Percentiles rank a stretch among this genome's conserved stretches.
phyloP scores from a whole-genome alignment of 2,797 vertebrate species.

The Esox masquinongy region DNA sequence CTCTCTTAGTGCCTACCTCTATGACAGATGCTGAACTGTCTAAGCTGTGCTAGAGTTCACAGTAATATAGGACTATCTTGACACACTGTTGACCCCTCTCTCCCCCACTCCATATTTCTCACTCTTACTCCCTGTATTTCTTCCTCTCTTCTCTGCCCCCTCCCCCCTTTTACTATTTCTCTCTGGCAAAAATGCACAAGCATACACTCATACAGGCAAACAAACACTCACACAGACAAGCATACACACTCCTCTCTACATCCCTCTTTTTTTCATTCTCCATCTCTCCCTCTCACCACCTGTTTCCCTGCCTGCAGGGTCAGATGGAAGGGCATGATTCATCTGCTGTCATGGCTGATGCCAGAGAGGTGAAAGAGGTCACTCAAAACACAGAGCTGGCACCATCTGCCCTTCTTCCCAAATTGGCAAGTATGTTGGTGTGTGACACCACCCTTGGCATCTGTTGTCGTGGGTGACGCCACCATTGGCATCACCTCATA shows the following conservation, averaged over 20 bases:
- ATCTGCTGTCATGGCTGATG: background rate
- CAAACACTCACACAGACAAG: background rate
- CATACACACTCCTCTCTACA: background rate
- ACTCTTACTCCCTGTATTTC: slow-evolving; percentile 12
- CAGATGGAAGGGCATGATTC: background rate
- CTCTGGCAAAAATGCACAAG: background rate
- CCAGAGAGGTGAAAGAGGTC: background rate
- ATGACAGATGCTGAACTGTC: background rate
- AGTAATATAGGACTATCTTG: too few relatives aligned
- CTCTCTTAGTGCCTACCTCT: background rate
- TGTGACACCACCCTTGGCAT: background rate
- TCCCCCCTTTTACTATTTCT: slow-evolving; percentile 2
- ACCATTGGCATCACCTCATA: background rate
- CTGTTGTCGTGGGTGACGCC: background rate
- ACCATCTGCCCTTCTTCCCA: background rate
- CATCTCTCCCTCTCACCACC: background rate
- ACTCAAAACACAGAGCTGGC: background rate
- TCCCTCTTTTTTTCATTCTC: too few relatives aligned
- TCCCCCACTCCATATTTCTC: background rate
- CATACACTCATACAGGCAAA: too few relatives aligned
- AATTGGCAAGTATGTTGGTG: background rate
- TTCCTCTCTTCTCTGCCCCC: background rate
- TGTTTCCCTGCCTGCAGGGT: background rate
- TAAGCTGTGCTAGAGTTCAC: too few relatives aligned
- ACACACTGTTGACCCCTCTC: background rate